Evolutionary conservation across 2,888 invertebrate species (phyloP).

Genomic region (Pinctada fucata): DNA sequence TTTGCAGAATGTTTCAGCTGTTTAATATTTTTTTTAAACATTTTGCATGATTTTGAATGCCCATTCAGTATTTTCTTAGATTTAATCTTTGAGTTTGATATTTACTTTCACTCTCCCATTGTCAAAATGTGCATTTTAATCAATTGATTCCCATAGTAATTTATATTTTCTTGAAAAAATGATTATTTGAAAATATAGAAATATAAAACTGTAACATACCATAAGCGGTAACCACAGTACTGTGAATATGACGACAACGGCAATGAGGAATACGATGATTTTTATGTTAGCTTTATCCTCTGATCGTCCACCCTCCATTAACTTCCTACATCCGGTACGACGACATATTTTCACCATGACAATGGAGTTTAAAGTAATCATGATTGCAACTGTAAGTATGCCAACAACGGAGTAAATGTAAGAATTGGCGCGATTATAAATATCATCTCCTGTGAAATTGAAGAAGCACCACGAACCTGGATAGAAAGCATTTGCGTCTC

Average conservation of each 20-base stretch:
- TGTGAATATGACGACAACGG: slow-evolving; percentile 28
- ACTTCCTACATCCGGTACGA: neutral
- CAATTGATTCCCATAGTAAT: too few relatives aligned
- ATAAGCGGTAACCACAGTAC: slow-evolving; percentile 31
- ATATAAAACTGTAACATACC: slow-evolving; percentile 6
- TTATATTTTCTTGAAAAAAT: too few relatives aligned
- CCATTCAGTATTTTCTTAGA: too few relatives aligned
- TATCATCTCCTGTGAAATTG: neutral
- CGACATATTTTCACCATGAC: slow-evolving; percentile 1
- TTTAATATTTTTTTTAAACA: too few relatives aligned
- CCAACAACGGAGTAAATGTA: slow-evolving; percentile 20
- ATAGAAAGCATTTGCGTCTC: slow-evolving; percentile 17
- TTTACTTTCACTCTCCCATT: too few relatives aligned
- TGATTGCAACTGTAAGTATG: slow-evolving; percentile 7
- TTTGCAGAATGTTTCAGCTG: too few relatives aligned
- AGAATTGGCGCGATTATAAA: slow-evolving; percentile 6
- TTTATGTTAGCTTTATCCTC: slow-evolving; percentile 5
- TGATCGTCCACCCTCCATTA: neutral
- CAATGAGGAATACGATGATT: slow-evolving; percentile 29
- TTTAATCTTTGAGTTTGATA: too few relatives aligned
- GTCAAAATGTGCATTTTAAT: too few relatives aligned
- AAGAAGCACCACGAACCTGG: slow-evolving; percentile 34
- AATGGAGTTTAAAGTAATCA: slow-evolving; percentile 8
- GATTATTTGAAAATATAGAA: neutral
- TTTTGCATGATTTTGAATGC: too few relatives aligned